Evolutionary conservation across 2,797 vertebrate species (phyloP).

Genomic region (Dicrostonyx torquatus): DNA sequence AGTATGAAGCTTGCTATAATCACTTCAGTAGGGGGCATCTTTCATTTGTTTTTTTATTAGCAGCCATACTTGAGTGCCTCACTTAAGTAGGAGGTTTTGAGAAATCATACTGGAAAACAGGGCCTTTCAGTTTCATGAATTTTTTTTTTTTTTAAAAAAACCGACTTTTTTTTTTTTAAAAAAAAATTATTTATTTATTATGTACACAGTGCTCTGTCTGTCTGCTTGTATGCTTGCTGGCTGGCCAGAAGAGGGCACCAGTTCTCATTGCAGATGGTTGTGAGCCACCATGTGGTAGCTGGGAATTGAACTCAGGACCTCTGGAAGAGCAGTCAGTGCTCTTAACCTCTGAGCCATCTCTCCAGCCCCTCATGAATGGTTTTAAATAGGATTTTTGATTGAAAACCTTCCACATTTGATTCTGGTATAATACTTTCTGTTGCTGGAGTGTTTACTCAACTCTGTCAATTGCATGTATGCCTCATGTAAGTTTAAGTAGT

Average conservation of each 20-base stretch:
- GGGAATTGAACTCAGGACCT: too few species aligned
- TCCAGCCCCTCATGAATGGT: too few species aligned
- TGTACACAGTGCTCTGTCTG: too few species aligned
- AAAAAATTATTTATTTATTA: too few species aligned
- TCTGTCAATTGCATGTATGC: neutral
- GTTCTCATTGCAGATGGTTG: too few species aligned
- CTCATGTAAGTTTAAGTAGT: neutral
- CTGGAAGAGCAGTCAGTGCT: too few species aligned
- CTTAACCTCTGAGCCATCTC: too few species aligned
- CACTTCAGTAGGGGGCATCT: neutral
- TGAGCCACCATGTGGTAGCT: too few species aligned
- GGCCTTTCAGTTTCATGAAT: neutral
- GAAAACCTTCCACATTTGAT: constrained; percentile 26
- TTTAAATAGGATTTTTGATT: constrained; percentile 34
- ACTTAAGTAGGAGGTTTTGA: neutral
- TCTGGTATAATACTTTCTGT: neutral
- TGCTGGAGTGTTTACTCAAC: neutral
- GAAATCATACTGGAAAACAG: constrained; percentile 18
- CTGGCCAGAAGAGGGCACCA: too few species aligned
- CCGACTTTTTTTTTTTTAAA: too few species aligned
- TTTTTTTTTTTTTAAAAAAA: too few species aligned
- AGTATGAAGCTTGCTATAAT: neutral
- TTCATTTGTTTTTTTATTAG: constrained; percentile 29
- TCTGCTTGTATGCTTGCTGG: too few species aligned
- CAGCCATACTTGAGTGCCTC: neutral